phyloP scores from a whole-genome alignment of 2,888 invertebrate species.

The Priocnemis perturbator region DNA sequence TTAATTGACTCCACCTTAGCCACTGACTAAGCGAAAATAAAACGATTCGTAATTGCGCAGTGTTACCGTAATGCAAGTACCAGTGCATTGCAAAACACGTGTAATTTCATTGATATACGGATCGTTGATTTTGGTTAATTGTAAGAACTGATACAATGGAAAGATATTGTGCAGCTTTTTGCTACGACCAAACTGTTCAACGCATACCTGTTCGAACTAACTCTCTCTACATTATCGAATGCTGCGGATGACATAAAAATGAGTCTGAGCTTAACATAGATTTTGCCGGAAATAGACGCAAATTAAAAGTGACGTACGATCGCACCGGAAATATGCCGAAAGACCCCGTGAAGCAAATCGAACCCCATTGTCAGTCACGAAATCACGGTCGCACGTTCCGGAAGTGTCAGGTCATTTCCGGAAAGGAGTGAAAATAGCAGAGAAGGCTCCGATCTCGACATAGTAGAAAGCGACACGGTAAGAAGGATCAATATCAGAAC shows the following conservation, averaged over 20 bases:
- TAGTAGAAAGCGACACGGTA: conserved; percentile 32
- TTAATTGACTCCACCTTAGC: background rate
- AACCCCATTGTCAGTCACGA: conserved; percentile 50
- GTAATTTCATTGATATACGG: too few species aligned
- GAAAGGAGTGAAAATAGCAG: conserved; percentile 41
- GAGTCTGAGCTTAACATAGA: conserved; percentile 6
- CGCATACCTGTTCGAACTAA: too few species aligned
- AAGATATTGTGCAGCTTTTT: too few species aligned
- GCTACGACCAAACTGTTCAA: too few species aligned
- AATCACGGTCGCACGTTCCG: conserved; percentile 43
- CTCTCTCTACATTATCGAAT: too few species aligned
- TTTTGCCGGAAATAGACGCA: conserved; percentile 63
- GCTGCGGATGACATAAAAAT: too few species aligned
- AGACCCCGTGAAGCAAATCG: conserved; percentile 49
- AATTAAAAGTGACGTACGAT: conserved; percentile 50
- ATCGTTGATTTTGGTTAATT: too few species aligned
- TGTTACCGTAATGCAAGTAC: background rate
- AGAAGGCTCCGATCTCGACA: conserved; percentile 13
- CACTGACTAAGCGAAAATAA: background rate
- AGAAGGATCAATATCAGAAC: conserved; percentile 11
- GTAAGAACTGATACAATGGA: too few species aligned
- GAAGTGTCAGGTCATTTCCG: conserved; percentile 48
- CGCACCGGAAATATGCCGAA: conserved; percentile 51
- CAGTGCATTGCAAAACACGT: background rate
- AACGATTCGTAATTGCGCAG: background rate